phyloP scores from a whole-genome alignment of 2,797 vertebrate species.

The Rhinella marina region DNA sequence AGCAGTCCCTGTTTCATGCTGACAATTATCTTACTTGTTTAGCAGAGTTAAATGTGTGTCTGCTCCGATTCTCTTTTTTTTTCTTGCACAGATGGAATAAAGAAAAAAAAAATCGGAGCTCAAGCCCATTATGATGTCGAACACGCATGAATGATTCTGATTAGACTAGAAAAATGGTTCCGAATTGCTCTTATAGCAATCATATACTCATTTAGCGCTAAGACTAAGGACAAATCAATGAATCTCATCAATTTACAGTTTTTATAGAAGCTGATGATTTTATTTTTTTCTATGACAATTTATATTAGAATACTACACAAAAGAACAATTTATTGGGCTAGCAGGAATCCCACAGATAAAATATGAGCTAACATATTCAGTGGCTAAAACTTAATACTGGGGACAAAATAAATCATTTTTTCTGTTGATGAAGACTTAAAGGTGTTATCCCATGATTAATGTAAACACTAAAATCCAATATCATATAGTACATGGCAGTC shows the following conservation, averaged over 20 bases:
- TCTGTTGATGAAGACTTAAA: background rate
- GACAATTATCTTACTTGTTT: conserved; percentile 59
- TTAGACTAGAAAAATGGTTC: conserved; percentile 46
- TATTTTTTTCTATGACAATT: conserved; percentile 25
- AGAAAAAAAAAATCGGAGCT: conserved; percentile 33
- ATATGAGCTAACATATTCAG: background rate
- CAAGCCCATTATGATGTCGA: conserved; percentile 53
- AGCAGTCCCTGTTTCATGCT: conserved; percentile 50
- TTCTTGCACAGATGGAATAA: conserved; percentile 51
- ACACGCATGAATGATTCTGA: conserved; percentile 54
- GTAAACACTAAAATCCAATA: no score
- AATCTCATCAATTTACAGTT: conserved; percentile 52
- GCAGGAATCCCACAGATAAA: background rate
- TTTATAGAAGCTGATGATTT: conserved; percentile 45
- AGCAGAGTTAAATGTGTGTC: conserved; percentile 50
- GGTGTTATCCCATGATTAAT: no score
- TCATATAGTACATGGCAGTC: no score
- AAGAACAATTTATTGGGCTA: background rate
- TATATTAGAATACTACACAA: conserved; percentile 13
- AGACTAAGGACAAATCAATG: conserved; percentile 54
- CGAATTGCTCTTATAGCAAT: conserved; percentile 44
- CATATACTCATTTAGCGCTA: conserved; percentile 48
- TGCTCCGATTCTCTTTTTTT: conserved; percentile 45
- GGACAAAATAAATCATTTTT: background rate
- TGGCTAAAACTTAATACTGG: background rate